Evolutionary conservation across 92 coral and sea anemone genomes (phyloP).

Genomic region (Palythoa grandis): DNA sequence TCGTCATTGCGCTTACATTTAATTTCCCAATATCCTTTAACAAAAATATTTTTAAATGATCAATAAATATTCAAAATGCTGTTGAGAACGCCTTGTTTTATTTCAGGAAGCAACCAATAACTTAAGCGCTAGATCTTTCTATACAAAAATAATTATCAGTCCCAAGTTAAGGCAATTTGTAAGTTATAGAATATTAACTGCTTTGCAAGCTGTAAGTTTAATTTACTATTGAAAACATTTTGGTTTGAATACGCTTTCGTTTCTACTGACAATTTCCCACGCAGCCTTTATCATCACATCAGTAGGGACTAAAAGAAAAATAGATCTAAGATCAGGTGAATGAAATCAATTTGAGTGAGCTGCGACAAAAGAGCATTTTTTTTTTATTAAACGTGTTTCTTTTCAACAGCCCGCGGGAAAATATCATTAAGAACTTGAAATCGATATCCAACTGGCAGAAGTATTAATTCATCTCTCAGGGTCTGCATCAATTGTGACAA

Average conservation of each 20-base stretch:
- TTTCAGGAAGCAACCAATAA: neutral
- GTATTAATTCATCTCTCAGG: neutral
- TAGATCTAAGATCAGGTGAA: neutral
- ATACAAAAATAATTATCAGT: neutral
- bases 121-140: no score
- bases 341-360: slow-evolving; percentile 18
- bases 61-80: neutral
- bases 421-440: slow-evolving; percentile 19
- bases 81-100: neutral
- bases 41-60: neutral
- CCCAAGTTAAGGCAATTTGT: neutral
- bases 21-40: neutral
- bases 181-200: neutral
- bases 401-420: neutral
- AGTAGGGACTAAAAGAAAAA: neutral
- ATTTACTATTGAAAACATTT: slow-evolving; percentile 12
- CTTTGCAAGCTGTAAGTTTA: neutral
- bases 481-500: neutral
- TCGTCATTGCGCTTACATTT: neutral
- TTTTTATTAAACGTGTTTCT: slow-evolving; percentile 1
- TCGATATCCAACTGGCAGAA: neutral
- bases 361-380: slow-evolving; percentile 16
- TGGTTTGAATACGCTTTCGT: neutral
- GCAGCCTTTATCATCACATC: slow-evolving; percentile 13
- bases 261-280: slow-evolving; percentile 1